Evolutionary conservation across 2,888 invertebrate species (phyloP), one percentile per base, ranked within the genome.

Genomic region (Temnothorax rugatulus): DNA sequence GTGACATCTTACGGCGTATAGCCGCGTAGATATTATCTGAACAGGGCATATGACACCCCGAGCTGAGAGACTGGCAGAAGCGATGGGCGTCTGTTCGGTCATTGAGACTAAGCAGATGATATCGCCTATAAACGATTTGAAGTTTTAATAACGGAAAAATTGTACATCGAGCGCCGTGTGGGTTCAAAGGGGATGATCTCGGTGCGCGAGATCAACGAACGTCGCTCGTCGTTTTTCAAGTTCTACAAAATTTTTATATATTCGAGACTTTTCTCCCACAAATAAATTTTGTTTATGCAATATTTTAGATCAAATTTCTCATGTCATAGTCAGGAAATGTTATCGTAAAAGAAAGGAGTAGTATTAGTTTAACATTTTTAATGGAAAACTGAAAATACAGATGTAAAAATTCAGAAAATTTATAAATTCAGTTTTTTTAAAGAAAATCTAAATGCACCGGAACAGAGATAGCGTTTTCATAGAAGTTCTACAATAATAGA

Each of bases 61-160:
- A 61, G 71, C 83, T 79, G 86, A 74, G 85, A 86, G 87, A 87
- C 47, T 71, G 71, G 88, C 91, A 91, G 91, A 89, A 91, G 86
- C 85, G 81, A 82, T 83, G 90, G 91, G 91, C 92, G 92, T 93
- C 93, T 93, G 93, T 90, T 93, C 84, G 41, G 77, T 41, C 66
- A 88, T 83, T 92, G 93, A 93, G 90, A 91, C 90, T 93, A 89
- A 93, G 90, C 93, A 93, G 93, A 93, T 88, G 90, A 88, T 89
- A 81, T 89, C 88, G 73, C 25, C 66, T 63, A 79, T 76, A 75
- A 83, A 88, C 83, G 77, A 54, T 73, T 76, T 71, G 61, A 74
- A 63, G n/a, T 29, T 57, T 21, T 69, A 77, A 77, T 77, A 69
- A 57, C 41, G 44, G 44, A 44, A 69, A 52, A 69, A 69, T 69